Conservation (phyloP, 2,888 invertebrate species). For the Papilio demoleus region DNA sequence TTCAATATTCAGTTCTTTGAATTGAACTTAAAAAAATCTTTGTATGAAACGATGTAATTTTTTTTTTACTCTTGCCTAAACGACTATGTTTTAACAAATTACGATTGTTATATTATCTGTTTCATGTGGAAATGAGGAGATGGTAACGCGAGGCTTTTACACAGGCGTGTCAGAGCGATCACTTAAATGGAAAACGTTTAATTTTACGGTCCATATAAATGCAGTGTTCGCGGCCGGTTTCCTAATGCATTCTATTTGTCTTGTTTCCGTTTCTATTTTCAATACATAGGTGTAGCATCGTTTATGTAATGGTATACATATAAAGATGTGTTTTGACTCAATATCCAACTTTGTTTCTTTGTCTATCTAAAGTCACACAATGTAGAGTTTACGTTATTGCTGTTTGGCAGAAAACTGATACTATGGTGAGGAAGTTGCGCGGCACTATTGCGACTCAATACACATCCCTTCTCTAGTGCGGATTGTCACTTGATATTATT, state of each 20-base stretch:
- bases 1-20: too few relatives aligned
- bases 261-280: constrained; percentile 39
- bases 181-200: constrained; percentile 43
- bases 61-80: too few relatives aligned
- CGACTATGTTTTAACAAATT: too few relatives aligned
- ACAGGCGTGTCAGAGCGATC: constrained; percentile 38
- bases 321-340: neutral
- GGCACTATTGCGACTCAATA: too few relatives aligned
- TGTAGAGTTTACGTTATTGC: too few relatives aligned
- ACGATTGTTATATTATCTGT: constrained; percentile 10
- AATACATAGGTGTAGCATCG: constrained; percentile 25
- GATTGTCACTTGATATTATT: too few relatives aligned
- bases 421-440: too few relatives aligned
- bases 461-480: too few relatives aligned
- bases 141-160: constrained; percentile 40
- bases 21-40: too few relatives aligned
- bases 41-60: too few relatives aligned
- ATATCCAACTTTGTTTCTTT: neutral
- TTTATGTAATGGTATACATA: neutral
- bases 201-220: constrained; percentile 42
- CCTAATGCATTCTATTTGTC: constrained; percentile 41
- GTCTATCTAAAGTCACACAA: too few relatives aligned
- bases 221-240: constrained; percentile 32
- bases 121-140: constrained; percentile 36
- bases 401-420: too few relatives aligned